Evolutionary conservation across 2,888 invertebrate species (phyloP), one percentile per base, ranked within the genome.

Genomic region (Heterodera filipjevi): DNA sequence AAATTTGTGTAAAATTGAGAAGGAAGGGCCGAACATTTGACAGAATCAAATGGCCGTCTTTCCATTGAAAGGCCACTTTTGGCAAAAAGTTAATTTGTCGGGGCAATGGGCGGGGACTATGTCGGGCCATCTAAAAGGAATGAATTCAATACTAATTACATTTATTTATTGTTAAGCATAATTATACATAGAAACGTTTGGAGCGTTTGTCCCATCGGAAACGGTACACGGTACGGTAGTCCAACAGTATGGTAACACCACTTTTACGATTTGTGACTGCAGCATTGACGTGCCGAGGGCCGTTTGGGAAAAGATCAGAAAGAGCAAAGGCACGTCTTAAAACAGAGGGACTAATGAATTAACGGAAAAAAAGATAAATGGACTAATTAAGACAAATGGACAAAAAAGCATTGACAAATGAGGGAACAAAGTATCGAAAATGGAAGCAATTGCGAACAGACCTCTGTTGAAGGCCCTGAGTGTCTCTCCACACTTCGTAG

Each of bases 31-130:
- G 79, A 53, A 84, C 85, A 77, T 83, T 81, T 46, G 84, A 74
- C 46, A 86, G 81, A 39, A 87, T 84, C 79, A 86, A 84, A 76
- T 86, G 84, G 75, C 87, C 87, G 79, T 87, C 87, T 46, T 81
- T 81, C 87, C 87, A 87, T 79, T 87, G 87, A 76, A 87, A 87
- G 8, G 84, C 87, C 19, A 83, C 74, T n/a, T 68, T 39, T n/a
- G 87, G 87, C 32, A 80, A 80, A 79, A 87, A 85, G 10, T 85
- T 84, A 76, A 86, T 80, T 44, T 86, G 71, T 16, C 84, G 81
- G 49, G 86, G 80, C 32, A 83, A 80, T 77, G 84, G 85, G 46
- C 59, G 53, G 14, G 86, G 86, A 82, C 82, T 85, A 66, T 86
- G 87, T 71, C 84, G 83, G 12, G 86, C 86, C 72, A 82, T 70